Percentiles rank a stretch among this genome's conserved stretches.
Evolutionary conservation across 2,888 invertebrate species (phyloP).

Genomic region (Strigamia crassipes): DNA sequence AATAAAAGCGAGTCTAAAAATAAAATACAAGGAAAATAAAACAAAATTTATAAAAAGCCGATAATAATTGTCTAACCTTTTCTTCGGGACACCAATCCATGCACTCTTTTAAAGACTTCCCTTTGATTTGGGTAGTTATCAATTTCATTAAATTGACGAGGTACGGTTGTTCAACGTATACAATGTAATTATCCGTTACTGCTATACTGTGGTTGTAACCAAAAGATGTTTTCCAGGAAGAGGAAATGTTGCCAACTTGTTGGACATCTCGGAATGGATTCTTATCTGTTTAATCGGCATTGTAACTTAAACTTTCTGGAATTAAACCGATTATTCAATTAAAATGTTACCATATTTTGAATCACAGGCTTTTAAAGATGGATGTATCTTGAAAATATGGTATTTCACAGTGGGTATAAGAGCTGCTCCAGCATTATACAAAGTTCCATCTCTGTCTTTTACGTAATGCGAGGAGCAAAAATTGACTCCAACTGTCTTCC

Average conservation of each 20-base stretch:
- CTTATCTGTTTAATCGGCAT: not conserved
- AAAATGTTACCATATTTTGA: not conserved
- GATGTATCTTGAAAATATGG: constrained; percentile 53
- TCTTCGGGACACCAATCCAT: constrained; percentile 57
- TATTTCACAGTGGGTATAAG: constrained; percentile 57
- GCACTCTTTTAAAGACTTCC: constrained; percentile 57
- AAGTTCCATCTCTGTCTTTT: constrained; percentile 58
- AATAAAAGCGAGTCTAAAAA: constrained; percentile 58
- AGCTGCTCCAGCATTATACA: constrained; percentile 61
- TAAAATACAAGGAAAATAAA: not conserved
- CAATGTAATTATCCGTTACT: constrained; percentile 63
- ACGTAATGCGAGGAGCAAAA: constrained; percentile 61
- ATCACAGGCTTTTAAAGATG: constrained; percentile 24
- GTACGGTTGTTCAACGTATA: constrained; percentile 64
- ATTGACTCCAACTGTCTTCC: constrained; percentile 58
- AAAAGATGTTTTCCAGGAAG: constrained; percentile 56
- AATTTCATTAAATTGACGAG: constrained; percentile 59
- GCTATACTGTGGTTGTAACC: constrained; percentile 65
- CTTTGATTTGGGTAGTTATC: constrained; percentile 57
- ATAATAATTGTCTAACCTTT: constrained; percentile 51
- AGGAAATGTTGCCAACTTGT: constrained; percentile 57
- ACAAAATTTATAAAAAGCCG: not conserved
- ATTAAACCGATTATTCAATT: not conserved
- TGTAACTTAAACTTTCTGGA: not conserved
- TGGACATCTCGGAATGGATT: constrained; percentile 51